Evolutionary conservation across 2,888 invertebrate species (phyloP).

Genomic region (Acleris cristana): DNA sequence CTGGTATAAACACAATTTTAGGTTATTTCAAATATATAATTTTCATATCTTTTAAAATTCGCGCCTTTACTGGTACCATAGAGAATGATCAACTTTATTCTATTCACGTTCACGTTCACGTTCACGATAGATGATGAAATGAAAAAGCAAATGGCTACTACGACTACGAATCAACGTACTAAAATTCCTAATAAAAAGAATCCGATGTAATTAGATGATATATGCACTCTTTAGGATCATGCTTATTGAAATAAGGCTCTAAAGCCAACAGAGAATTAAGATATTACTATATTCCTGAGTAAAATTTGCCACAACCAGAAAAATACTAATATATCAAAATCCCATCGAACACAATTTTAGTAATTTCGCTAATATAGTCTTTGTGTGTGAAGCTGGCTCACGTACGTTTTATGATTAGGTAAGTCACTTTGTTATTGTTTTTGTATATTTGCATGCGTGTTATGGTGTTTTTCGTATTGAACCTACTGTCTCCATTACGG

Average conservation of each 20-base stretch:
- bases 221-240: conserved; percentile 84
- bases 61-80: conserved; percentile 26
- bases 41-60: conserved; percentile 13
- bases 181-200: conserved; percentile 71
- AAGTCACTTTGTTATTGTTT: conserved; percentile 33
- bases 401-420: conserved; percentile 36
- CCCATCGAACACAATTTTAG: conserved; percentile 64
- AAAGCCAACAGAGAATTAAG: conserved; percentile 64
- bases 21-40: neutral
- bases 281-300: conserved; percentile 68
- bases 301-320: conserved; percentile 57
- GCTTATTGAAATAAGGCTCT: conserved; percentile 83
- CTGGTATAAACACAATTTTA: neutral
- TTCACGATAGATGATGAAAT: conserved; percentile 64
- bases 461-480: conserved; percentile 17
- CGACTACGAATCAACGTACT: conserved; percentile 76
- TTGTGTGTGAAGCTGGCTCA: conserved; percentile 34
- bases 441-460: conserved; percentile 29
- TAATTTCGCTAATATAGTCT: conserved; percentile 46
- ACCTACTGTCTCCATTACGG: conserved; percentile 30
- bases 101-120: conserved; percentile 37
- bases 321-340: conserved; percentile 58
- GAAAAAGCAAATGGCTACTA: conserved; percentile 83
- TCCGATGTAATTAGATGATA: conserved; percentile 85
- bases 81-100: conserved; percentile 38